Conservation (phyloP, 2,888 invertebrate genomes). For the Tetramorium bicarinatum region DNA sequence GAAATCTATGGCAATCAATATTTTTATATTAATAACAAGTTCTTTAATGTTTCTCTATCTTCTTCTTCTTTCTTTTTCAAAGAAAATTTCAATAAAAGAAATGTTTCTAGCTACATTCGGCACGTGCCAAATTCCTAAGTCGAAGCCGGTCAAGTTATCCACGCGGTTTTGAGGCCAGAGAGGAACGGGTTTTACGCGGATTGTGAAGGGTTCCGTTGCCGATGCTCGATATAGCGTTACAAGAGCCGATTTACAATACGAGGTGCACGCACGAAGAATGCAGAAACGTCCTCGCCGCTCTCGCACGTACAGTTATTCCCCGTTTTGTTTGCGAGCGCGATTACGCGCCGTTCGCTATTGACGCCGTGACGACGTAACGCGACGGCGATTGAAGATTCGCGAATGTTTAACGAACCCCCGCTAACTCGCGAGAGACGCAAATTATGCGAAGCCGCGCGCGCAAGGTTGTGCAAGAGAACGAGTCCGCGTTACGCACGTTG, state of each 20-base stretch:
- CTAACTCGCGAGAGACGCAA: neutral
- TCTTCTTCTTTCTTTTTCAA: neutral
- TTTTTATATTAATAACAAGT: neutral
- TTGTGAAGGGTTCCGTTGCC: constrained; percentile 54
- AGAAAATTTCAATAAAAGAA: neutral
- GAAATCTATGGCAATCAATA: neutral
- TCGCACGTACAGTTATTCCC: neutral
- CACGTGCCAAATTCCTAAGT: constrained; percentile 74
- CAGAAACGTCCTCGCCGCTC: neutral
- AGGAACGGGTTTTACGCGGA: constrained; percentile 68
- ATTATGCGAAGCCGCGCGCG: constrained; percentile 15
- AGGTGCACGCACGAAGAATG: neutral
- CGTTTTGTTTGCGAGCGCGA: neutral
- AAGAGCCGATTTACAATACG: constrained; percentile 20
- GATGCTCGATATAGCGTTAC: constrained; percentile 33
- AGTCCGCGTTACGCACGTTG: constrained; percentile 1
- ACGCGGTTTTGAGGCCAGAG: constrained; percentile 71
- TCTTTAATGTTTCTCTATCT: neutral
- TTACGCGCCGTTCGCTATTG: neutral
- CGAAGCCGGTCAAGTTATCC: constrained; percentile 61
- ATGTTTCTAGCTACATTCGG: neutral
- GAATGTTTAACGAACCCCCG: constrained; percentile 8
- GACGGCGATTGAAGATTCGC: constrained; percentile 7
- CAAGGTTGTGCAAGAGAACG: constrained; percentile 36
- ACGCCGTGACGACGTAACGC: neutral